Evolutionary conservation across 2,888 invertebrate species (phyloP).

Genomic region (Punctoribates punctum): DNA sequence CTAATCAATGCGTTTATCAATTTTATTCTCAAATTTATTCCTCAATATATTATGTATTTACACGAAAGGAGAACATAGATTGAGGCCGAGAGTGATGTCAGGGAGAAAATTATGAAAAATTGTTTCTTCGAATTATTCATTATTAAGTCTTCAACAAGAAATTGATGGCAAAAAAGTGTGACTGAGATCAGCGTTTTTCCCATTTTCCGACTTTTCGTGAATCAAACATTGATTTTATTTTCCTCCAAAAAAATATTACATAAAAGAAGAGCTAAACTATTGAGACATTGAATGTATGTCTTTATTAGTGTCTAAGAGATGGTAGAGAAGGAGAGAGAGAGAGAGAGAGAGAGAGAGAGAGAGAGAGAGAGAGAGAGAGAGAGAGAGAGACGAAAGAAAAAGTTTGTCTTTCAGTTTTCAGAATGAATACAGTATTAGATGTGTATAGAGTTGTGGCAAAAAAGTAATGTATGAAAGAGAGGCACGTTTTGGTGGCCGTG

Average conservation of each 20-base stretch:
- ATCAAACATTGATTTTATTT: slow-evolving; percentile 6
- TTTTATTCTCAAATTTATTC: too few relatives aligned
- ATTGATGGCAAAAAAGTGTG: slow-evolving; percentile 16
- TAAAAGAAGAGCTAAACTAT: background rate
- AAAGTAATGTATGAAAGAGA: background rate
- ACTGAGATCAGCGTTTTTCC: background rate
- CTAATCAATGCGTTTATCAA: too few relatives aligned
- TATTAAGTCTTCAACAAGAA: background rate
- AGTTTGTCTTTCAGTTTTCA: background rate
- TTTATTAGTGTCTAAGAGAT: background rate
- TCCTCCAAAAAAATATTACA: background rate
- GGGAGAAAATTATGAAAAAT: background rate
- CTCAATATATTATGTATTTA: too few relatives aligned
- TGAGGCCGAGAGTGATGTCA: too few relatives aligned
- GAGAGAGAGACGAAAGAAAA: background rate
- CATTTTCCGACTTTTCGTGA: background rate
- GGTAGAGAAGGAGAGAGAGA: background rate
- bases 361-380: slow-evolving; percentile 2
- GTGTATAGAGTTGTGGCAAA: background rate
- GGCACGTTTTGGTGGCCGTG: slow-evolving; percentile 20
- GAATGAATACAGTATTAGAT: background rate
- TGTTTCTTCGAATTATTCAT: background rate
- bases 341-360: slow-evolving; percentile 4
- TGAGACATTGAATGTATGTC: background rate
- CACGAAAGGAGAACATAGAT: too few relatives aligned